Base-by-base conservation (phyloP, 2,888 invertebrate species). In the Adineta ricciae region DNA sequence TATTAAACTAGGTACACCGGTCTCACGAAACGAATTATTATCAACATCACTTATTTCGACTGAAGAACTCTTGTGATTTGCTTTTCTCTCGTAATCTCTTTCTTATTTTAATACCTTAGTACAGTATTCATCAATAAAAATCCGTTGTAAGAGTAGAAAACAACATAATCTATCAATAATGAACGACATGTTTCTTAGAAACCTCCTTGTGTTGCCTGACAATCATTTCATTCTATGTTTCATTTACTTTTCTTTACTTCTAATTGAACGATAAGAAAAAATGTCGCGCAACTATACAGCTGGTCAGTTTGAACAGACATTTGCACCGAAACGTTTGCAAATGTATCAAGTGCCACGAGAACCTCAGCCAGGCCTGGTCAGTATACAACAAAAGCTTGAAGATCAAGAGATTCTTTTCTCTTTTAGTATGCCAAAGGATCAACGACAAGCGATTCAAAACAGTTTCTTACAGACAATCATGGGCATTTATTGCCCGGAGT, bases 271-370 rank as follows among this genome's bases (percentile, higher is more conserved):
- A 49, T 27, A 32, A 4, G 11, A 36, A 85, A n/a, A 83, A 0
- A 85, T 85, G 84, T 85, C 84, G 32, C 56, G 64, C 49, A 85
- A 64, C 41, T 85, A 85, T 27, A 83, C 50, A 21, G 84, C 85
- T 16, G 73, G 73, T 85, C 88, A 90, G 89, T 90, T 89, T 88
- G 88, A 89, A 85, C 88, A 88, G 84, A 88, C 88, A 5, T 90
- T 89, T 87, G 86, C 88, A 64, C 88, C 90, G n/a, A 88, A 87
- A 41, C 86, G 87, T 38, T 86, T 90, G n/a, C 89, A 89, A 86
- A 90, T 90, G 87, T 90, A 90, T 89, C 88, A 89, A 86, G 86
- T 89, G 19, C 89, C 90, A 32, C 87, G 88, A 84, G 72, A 86
- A 83, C 87, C 88, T 84, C 86, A 49, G 32, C 36, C 27, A 83